Conservation (phyloP, 2,888 invertebrate genomes). For the Meliscaeva auricollis region DNA sequence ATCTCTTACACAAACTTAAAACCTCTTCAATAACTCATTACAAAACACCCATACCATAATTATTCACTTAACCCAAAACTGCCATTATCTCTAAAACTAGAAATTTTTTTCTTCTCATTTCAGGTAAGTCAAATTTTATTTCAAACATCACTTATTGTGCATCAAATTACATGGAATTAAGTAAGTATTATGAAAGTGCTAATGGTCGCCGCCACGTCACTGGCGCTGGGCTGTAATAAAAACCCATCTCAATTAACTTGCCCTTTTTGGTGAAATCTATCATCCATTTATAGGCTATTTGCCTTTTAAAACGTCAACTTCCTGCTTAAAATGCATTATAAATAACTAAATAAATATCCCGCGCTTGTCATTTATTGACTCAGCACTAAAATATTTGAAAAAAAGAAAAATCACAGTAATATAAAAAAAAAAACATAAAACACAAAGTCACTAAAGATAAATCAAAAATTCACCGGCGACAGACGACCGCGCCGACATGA, state of each 20-base stretch:
- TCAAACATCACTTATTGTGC: background rate
- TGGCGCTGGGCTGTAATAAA: slow-evolving; percentile 5
- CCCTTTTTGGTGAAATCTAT: slow-evolving; percentile 11
- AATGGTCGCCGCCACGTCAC: background rate
- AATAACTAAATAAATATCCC: slow-evolving; percentile 9
- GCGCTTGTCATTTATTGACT: slow-evolving; percentile 45
- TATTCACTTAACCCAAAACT: background rate
- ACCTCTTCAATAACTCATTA: background rate
- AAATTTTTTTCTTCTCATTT: background rate
- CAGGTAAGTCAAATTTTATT: slow-evolving; percentile 18
- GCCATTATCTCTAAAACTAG: background rate
- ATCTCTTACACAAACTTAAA: background rate
- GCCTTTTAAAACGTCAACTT: slow-evolving; percentile 21
- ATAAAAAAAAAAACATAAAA: slow-evolving; percentile 33
- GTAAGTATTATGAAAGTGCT: slow-evolving; percentile 22
- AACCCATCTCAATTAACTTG: slow-evolving; percentile 15
- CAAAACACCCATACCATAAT: background rate
- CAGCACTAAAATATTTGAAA: slow-evolving; percentile 51
- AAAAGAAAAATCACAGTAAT: background rate
- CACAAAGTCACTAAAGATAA: slow-evolving; percentile 40
- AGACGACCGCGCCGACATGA: slow-evolving; percentile 22
- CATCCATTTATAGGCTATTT: slow-evolving; percentile 13
- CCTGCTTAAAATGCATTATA: slow-evolving; percentile 11
- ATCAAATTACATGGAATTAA: slow-evolving; percentile 7
- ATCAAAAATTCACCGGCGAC: slow-evolving; percentile 40